Evolutionary conservation across 2,888 invertebrate genomes (phyloP).

Genomic region (Schizaphis graminum): DNA sequence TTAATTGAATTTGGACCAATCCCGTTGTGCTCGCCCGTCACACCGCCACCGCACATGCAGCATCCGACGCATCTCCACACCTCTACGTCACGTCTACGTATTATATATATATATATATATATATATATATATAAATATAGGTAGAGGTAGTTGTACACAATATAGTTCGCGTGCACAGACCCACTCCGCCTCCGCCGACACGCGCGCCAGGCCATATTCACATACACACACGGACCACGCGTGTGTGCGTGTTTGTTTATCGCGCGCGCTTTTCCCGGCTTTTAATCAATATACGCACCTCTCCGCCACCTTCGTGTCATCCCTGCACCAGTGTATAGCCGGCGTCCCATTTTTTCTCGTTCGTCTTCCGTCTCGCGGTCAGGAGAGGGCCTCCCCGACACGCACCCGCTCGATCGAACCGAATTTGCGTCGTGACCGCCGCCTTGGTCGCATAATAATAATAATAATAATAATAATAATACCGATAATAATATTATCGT

Average conservation of each 20-base stretch:
- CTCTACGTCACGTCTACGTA: neutral
- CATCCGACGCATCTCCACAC: neutral
- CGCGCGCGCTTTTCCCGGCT: slow-evolving; percentile 19
- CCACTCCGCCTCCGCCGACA: neutral
- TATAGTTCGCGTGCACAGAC: neutral
- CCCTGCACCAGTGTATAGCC: neutral
- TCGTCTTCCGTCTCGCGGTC: neutral
- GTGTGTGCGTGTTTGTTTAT: slow-evolving; percentile 54
- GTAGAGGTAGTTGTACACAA: neutral
- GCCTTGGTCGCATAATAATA: neutral
- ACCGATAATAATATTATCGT: neutral
- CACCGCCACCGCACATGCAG: neutral
- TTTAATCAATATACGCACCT: slow-evolving; percentile 61
- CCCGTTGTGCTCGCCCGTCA: neutral
- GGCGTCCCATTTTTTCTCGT: neutral
- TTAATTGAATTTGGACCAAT: slow-evolving; percentile 55
- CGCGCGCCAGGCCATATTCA: neutral
- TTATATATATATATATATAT: neutral
- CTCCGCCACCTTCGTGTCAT: neutral
- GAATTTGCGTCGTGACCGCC: neutral
- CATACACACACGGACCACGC: neutral
- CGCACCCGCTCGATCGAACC: neutral
- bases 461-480: neutral
- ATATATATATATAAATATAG: too few species aligned
- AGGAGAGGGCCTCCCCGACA: neutral